These are phyloP conservation scores for Gymnobelideus leadbeateri DNA, from an alignment of 2,113 vertebrate species.

Conservation along the genomic window DNA sequence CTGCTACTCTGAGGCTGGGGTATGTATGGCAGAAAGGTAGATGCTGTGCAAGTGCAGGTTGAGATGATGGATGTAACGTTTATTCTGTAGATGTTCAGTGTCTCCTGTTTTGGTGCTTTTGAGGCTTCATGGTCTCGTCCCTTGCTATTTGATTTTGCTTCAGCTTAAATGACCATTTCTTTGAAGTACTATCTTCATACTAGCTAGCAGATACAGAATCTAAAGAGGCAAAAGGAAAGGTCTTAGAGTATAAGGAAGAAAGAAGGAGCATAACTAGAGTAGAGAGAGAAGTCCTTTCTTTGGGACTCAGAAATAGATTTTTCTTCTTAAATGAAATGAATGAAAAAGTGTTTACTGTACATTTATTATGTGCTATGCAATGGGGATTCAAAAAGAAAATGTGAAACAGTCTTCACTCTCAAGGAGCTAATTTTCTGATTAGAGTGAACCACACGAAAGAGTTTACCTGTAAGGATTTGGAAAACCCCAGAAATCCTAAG, in stretches of 20 bases:
- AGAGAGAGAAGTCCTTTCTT: not conserved
- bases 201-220: conserved; percentile 22
- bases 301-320: not conserved
- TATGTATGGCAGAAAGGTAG: too few species aligned
- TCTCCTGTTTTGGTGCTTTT: conserved; percentile 22
- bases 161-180: conserved; percentile 15
- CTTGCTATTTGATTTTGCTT: conserved; percentile 31
- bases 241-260: too few species aligned
- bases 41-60: not conserved
- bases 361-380: not conserved
- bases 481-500: too few species aligned
- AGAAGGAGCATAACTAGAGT: too few species aligned
- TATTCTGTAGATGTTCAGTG: not conserved
- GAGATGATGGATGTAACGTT: not conserved
- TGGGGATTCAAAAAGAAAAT: not conserved
- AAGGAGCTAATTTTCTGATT: too few species aligned
- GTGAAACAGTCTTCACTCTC: not conserved
- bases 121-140: not conserved
- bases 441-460: too few species aligned
- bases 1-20: too few species aligned
- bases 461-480: too few species aligned
- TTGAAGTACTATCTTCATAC: conserved; percentile 13
- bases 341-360: not conserved
- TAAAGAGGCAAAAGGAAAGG: conserved; percentile 19
- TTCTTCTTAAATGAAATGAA: too few species aligned